Evolutionary conservation across 2,113 vertebrate species (phyloP).

Genomic region (Callipepla squamata): DNA sequence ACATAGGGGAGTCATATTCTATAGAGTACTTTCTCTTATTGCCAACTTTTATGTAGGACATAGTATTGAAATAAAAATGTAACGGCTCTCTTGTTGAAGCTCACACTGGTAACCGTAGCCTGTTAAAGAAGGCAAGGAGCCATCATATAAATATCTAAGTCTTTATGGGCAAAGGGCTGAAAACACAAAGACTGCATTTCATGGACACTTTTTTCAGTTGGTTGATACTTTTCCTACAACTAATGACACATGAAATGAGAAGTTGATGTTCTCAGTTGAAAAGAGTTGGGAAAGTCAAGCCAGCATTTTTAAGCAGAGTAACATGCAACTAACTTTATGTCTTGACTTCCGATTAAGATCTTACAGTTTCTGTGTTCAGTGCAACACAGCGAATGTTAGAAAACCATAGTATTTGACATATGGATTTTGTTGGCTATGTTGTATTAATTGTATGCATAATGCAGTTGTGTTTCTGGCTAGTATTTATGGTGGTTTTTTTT

Average conservation of each 20-base stretch:
- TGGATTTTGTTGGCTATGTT: neutral
- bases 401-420: neutral
- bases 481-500: neutral
- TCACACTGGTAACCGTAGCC: neutral
- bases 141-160: neutral
- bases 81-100: neutral
- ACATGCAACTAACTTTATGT: neutral
- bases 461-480: neutral
- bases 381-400: neutral
- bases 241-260: neutral
- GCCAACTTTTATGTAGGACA: constrained; percentile 45
- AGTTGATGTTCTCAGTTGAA: neutral
- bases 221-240: neutral
- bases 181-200: neutral
- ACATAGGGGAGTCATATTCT: neutral
- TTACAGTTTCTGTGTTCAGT: neutral
- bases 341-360: neutral
- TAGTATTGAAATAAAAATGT: constrained; percentile 48
- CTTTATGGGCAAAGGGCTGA: neutral
- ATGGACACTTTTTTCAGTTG: neutral
- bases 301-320: neutral
- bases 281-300: neutral
- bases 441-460: neutral
- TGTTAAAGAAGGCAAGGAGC: constrained; percentile 21
- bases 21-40: constrained; percentile 35